phyloP scores from a whole-genome alignment of 2,113 vertebrate genomes.

The Excalfactoria chinensis region DNA sequence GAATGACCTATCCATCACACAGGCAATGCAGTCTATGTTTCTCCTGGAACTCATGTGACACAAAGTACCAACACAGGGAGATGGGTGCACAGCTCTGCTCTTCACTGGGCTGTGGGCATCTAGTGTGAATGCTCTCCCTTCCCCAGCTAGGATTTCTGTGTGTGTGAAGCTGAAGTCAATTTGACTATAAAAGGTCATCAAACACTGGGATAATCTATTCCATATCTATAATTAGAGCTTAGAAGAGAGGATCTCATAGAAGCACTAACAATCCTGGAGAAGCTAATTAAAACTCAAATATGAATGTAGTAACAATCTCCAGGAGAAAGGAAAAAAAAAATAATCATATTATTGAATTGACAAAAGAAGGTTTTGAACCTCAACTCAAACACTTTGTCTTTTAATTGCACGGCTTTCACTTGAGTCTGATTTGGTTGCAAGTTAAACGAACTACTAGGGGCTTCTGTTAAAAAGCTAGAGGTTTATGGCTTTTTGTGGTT shows the following conservation, averaged over 20 bases:
- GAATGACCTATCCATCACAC: neutral
- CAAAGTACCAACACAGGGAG: neutral
- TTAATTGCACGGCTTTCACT: neutral
- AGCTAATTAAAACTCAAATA: conserved; percentile 49
- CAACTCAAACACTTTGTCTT: neutral
- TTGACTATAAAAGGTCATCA: conserved; percentile 20
- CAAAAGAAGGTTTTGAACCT: neutral
- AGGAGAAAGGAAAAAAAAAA: neutral
- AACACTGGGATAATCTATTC: neutral
- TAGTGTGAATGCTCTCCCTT: neutral
- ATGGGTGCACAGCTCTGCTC: neutral
- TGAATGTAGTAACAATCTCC: neutral
- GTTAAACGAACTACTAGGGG: neutral
- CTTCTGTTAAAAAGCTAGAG: neutral
- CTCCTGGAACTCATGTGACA: neutral
- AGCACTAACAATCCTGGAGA: neutral
- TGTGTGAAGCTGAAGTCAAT: neutral
- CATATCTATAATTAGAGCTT: neutral
- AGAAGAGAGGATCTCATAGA: neutral
- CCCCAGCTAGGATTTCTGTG: neutral
- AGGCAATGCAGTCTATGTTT: neutral
- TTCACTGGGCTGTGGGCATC: neutral
- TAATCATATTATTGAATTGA: neutral
- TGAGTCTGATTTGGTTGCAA: neutral
- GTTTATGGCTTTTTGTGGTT: neutral